Evolutionary conservation across 1,140 invertebrate species (phyloP).

Genomic region (Megathymus violae): DNA sequence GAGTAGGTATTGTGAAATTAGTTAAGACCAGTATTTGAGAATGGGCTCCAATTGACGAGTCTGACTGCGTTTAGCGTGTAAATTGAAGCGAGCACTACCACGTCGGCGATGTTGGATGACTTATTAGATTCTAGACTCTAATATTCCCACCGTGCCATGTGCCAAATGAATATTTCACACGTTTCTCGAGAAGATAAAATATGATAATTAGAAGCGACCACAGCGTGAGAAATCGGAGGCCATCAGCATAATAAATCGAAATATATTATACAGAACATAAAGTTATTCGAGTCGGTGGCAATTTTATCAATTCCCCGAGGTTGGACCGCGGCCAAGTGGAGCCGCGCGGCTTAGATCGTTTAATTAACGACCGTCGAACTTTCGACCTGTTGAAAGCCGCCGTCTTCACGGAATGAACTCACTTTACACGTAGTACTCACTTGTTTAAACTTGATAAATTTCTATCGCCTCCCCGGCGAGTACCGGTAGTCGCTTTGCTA

Average conservation of each 20-base stretch:
- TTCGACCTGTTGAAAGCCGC: conserved; percentile 80
- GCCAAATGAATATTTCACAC: conserved; percentile 32
- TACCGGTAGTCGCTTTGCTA: conserved; percentile 10
- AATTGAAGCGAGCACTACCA: conserved; percentile 43
- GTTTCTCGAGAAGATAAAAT: conserved; percentile 45
- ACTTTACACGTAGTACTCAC: conserved; percentile 64
- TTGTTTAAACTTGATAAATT: conserved; percentile 50
- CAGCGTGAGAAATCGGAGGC: conserved; percentile 45
- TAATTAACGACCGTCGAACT: conserved; percentile 82
- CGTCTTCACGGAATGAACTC: conserved; percentile 72
- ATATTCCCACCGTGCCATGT: conserved; percentile 28
- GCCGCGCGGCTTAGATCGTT: conserved; percentile 74
- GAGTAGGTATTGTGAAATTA: conserved; percentile 63
- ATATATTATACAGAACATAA: conserved; percentile 51
- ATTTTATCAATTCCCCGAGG: conserved; percentile 73
- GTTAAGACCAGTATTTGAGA: conserved; percentile 53
- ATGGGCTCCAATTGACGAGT: conserved; percentile 47
- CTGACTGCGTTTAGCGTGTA: conserved; percentile 47
- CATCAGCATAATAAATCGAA: conserved; percentile 48
- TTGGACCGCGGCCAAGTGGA: conserved; percentile 71
- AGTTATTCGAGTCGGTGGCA: conserved; percentile 62
- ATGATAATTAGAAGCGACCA: conserved; percentile 50
- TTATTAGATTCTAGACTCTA: conserved; percentile 33
- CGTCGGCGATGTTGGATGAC: conserved; percentile 23
- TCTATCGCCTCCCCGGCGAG: conserved; percentile 27